Evolutionary conservation across 2,113 vertebrate genomes (phyloP).

Genomic region (Ivindomyrus marchei): DNA sequence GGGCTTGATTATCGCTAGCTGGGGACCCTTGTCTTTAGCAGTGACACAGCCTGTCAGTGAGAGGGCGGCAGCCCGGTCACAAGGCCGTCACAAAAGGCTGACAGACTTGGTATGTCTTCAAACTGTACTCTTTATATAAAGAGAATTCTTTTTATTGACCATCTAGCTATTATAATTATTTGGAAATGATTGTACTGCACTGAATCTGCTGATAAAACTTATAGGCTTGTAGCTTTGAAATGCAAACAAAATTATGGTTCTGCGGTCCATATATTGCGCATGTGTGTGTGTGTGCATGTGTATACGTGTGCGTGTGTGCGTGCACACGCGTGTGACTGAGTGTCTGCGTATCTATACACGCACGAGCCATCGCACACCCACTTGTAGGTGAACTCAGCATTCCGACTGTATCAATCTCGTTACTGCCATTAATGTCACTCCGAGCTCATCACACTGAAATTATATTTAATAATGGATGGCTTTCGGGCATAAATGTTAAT

Average conservation of each 20-base stretch:
- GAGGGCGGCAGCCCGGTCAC: neutral
- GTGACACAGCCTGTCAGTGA: neutral
- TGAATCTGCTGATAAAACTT: neutral
- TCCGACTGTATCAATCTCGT: slow-evolving; percentile 63
- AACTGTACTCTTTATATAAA: neutral
- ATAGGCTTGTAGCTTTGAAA: neutral
- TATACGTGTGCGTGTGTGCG: neutral
- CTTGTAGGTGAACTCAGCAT: slow-evolving; percentile 41
- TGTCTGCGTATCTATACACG: slow-evolving; percentile 6
- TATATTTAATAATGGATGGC: slow-evolving; percentile 71
- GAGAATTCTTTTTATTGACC: neutral
- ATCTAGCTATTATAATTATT: neutral
- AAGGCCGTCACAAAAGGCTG: neutral
- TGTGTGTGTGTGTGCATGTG: neutral
- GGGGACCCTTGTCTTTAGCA: neutral
- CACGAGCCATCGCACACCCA: neutral
- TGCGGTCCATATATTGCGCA: neutral
- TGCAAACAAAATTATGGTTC: neutral
- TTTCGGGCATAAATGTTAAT: slow-evolving; percentile 72
- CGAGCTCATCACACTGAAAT: slow-evolving; percentile 70
- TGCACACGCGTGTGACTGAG: slow-evolving; percentile 19
- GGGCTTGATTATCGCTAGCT: neutral
- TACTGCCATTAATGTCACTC: slow-evolving; percentile 73
- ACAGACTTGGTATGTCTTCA: neutral
- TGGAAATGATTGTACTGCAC: neutral